Conservation (phyloP, 2,888 invertebrate genomes). For the Perizoma affinitatum region DNA sequence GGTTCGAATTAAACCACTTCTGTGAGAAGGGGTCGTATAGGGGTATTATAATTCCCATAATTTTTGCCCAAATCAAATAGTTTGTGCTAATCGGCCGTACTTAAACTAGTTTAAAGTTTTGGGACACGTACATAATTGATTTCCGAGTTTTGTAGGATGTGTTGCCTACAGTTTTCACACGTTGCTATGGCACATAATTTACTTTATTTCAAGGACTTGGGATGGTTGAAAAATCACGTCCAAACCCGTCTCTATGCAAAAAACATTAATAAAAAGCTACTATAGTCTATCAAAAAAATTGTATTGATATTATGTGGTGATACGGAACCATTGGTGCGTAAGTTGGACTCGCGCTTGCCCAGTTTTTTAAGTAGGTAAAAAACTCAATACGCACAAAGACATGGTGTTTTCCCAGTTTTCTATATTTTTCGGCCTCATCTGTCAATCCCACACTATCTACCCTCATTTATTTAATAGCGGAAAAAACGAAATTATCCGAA, state of each 20-base stretch:
- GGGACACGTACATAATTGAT: conserved; percentile 10
- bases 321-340: too few relatives aligned
- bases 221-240: too few relatives aligned
- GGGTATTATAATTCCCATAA: conserved; percentile 1
- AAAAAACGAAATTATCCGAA: conserved; percentile 39
- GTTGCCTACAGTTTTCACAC: not conserved
- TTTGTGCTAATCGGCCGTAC: conserved; percentile 29
- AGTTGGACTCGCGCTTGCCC: too few relatives aligned
- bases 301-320: too few relatives aligned
- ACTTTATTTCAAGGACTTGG: too few relatives aligned
- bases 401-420: too few relatives aligned
- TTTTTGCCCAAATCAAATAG: conserved; percentile 30
- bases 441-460: conserved; percentile 24
- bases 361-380: too few relatives aligned
- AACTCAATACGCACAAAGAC: too few relatives aligned
- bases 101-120: conserved; percentile 18
- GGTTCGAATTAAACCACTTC: conserved; percentile 20
- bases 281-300: too few relatives aligned
- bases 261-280: too few relatives aligned
- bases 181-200: too few relatives aligned
- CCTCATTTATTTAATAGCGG: conserved; percentile 32
- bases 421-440: not conserved
- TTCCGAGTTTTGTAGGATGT: conserved; percentile 8
- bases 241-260: too few relatives aligned
- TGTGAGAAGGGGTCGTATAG: conserved; percentile 22